phyloP scores from a whole-genome alignment of 2,888 invertebrate species.

The Clitarchus hookeri region DNA sequence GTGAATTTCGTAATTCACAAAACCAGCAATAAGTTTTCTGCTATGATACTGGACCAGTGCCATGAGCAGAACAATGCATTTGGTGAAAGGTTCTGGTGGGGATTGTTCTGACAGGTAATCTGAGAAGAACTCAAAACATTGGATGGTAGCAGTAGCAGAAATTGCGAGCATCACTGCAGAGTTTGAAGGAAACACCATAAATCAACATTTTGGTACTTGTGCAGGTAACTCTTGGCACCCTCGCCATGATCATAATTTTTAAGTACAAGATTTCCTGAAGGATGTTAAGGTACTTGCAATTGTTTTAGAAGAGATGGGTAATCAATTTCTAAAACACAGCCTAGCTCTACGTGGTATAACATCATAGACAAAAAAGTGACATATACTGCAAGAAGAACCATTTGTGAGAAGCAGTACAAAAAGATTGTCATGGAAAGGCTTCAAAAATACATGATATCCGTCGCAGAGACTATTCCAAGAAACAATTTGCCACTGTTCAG shows the following conservation, averaged over 20 bases:
- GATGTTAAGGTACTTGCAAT: not conserved
- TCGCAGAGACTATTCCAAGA: not conserved
- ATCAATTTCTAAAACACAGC: conserved; percentile 6
- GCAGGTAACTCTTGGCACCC: not conserved
- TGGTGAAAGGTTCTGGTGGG: conserved; percentile 22
- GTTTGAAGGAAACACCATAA: not conserved
- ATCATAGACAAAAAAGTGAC: not conserved
- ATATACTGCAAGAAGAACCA: not conserved
- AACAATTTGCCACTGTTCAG: conserved; percentile 19
- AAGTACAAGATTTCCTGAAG: conserved; percentile 22
- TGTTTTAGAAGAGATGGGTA: conserved; percentile 17
- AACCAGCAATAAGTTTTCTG: conserved; percentile 18
- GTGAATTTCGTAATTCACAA: conserved; percentile 24
- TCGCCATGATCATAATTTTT: not conserved
- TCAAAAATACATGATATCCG: not conserved
- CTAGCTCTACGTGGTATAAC: not conserved
- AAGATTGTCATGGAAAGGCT: conserved; percentile 21
- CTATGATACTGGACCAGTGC: conserved; percentile 3
- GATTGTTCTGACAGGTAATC: not conserved
- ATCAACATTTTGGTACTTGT: not conserved
- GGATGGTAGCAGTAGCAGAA: conserved; percentile 32
- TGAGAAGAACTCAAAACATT: not conserved
- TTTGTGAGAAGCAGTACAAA: conserved; percentile 21
- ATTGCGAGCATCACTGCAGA: conserved; percentile 25
- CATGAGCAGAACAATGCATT: conserved; percentile 28